A percentile compares a stretch with the other conserved stretches of the same genome.
phyloP scores from a whole-genome alignment of 2,797 vertebrate species.

The Hafferia zeledoni region DNA sequence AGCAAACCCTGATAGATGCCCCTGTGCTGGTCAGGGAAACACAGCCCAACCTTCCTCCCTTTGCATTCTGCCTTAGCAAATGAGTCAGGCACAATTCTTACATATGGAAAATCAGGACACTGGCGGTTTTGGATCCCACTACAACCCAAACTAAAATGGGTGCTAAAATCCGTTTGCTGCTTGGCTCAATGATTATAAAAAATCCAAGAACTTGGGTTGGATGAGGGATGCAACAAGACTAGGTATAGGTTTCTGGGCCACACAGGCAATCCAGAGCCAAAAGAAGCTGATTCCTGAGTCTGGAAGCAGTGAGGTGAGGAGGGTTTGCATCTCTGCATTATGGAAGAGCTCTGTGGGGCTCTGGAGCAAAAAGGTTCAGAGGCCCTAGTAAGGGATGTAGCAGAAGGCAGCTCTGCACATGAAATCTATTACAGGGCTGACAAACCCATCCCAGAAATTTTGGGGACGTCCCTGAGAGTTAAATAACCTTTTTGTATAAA shows the following conservation, averaged over 20 bases:
- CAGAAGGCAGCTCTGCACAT: background rate
- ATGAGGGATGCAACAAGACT: background rate
- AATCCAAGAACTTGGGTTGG: background rate
- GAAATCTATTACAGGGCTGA: background rate
- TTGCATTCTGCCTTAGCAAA: background rate
- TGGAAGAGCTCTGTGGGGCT: background rate
- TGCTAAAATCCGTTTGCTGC: fast-evolving
- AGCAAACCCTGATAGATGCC: background rate
- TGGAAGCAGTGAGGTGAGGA: background rate
- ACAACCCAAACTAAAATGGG: fast-evolving
- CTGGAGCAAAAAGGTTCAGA: background rate
- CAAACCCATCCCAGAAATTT: background rate
- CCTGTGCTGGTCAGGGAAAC: background rate
- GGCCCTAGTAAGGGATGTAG: background rate
- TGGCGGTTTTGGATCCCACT: fast-evolving
- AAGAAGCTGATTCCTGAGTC: background rate
- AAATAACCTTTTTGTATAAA: background rate
- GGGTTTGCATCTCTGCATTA: background rate
- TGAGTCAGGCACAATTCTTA: background rate
- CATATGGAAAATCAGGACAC: background rate
- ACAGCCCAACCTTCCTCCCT: background rate
- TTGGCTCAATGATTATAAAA: background rate
- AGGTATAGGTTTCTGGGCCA: background rate
- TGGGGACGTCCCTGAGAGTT: background rate
- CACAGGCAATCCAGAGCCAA: background rate